Percentiles rank a stretch among this genome's conserved stretches.
These are phyloP conservation scores for Cassiopea xamachana DNA, from an alignment of 30 jellyfish, hydroid and myxozoan species.

Conservation along the genomic window DNA sequence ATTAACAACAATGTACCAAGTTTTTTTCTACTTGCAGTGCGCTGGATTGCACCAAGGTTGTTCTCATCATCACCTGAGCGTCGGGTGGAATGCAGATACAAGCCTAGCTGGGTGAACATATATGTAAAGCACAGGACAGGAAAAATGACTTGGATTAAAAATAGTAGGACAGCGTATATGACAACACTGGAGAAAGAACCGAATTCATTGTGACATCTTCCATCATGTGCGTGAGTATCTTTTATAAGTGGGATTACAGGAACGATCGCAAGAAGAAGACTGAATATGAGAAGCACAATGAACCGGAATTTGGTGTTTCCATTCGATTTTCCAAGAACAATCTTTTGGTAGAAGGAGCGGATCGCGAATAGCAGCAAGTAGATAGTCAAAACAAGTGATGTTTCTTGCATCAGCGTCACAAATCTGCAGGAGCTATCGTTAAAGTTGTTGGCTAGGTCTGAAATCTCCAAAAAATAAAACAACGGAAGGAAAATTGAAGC, in stretches of 20 bases:
- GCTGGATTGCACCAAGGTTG: conserved; percentile 3
- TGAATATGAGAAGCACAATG: background rate
- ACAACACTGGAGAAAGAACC: conserved; percentile 43
- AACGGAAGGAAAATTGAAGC: conserved; percentile 62
- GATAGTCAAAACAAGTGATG: conserved; percentile 32
- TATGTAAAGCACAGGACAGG: conserved; percentile 34
- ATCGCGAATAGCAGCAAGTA: conserved; percentile 58
- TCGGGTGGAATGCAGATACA: conserved; percentile 22
- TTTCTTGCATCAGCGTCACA: conserved; percentile 28
- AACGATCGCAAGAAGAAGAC: conserved; percentile 13
- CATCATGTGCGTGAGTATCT: background rate
- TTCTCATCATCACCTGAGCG: conserved; percentile 13
- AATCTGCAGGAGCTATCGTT: conserved; percentile 51
- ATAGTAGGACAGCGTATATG: conserved; percentile 37
- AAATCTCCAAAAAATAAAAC: conserved; percentile 41
- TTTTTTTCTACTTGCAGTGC: conserved; percentile 41
- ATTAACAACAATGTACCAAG: conserved; percentile 9
- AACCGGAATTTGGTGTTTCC: conserved; percentile 20
- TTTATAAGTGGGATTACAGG: conserved; percentile 22
- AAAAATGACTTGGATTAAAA: conserved; percentile 43
- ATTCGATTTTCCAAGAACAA: conserved; percentile 15
- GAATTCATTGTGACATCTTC: conserved; percentile 34
- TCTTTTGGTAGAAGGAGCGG: conserved; percentile 41
- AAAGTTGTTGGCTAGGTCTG: background rate
- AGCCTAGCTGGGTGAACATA: conserved; percentile 56